These are phyloP conservation scores for Hyposmocoma kahamanoa DNA, from an alignment of 1,140 invertebrate species.

Conservation along the genomic window DNA sequence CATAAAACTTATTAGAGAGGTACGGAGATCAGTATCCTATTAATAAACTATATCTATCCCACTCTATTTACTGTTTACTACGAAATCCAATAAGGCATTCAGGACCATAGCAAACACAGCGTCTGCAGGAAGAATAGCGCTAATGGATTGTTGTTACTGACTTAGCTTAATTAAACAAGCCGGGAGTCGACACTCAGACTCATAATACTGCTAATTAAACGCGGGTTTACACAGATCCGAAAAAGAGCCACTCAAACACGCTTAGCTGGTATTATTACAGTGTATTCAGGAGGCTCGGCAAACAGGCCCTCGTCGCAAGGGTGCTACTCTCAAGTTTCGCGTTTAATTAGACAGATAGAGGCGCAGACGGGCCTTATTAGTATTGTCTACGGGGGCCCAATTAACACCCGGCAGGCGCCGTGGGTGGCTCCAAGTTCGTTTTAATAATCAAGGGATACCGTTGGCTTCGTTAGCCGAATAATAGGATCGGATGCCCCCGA, in stretches of 20 bases:
- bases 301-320: constrained; percentile 61
- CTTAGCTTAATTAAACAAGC: constrained; percentile 70
- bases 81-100: neutral
- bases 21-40: no score
- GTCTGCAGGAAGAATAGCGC: constrained; percentile 20
- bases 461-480: constrained; percentile 65
- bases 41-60: neutral
- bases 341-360: constrained; percentile 73
- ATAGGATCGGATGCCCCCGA: constrained; percentile 47
- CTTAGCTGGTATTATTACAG: constrained; percentile 72
- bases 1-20: no score
- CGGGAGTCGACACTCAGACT: constrained; percentile 64
- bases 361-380: constrained; percentile 71
- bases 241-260: constrained; percentile 71
- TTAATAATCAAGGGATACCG: constrained; percentile 69
- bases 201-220: constrained; percentile 72
- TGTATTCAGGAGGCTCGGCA: constrained; percentile 67
- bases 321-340: constrained; percentile 70
- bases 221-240: constrained; percentile 68
- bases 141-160: constrained; percentile 67
- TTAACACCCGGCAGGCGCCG: constrained; percentile 62
- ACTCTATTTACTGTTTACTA: neutral
- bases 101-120: constrained; percentile 16
- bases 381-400: constrained; percentile 72
- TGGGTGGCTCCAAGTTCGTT: constrained; percentile 50